A percentile compares a stretch with the other conserved stretches of the same genome.
phyloP scores from a whole-genome alignment of 2,113 vertebrate species.

The Abramis brama region DNA sequence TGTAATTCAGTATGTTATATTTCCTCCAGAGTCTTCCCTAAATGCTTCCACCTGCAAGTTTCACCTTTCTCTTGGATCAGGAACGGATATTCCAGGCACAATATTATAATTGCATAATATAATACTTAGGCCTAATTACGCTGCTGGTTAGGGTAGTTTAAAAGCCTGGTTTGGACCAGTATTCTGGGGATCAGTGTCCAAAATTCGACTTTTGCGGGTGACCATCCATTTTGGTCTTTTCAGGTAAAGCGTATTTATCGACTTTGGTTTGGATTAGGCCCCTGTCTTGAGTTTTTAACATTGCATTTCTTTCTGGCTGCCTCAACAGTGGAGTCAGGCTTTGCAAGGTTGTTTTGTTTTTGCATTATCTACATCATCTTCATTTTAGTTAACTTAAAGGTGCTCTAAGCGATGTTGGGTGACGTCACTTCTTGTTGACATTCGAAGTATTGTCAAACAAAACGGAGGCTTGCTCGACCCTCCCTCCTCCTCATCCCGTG shows the following conservation, averaged over 20 bases:
- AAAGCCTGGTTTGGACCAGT: slow-evolving; percentile 23
- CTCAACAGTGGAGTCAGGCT: not conserved
- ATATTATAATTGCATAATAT: slow-evolving; percentile 6
- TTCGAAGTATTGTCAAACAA: too few relatives aligned
- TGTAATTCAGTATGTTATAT: slow-evolving; percentile 10
- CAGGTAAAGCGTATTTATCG: not conserved
- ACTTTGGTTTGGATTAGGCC: not conserved
- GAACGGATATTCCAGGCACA: slow-evolving; percentile 7
- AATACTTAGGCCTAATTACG: slow-evolving; percentile 11
- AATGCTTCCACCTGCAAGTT: slow-evolving; percentile 20
- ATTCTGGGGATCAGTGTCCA: not conserved
- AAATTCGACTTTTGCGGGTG: not conserved
- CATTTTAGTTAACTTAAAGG: too few relatives aligned
- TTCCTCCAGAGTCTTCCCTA: not conserved
- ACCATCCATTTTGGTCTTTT: not conserved
- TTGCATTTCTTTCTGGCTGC: not conserved
- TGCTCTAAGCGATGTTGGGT: too few relatives aligned
- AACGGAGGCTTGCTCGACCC: too few relatives aligned
- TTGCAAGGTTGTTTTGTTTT: not conserved
- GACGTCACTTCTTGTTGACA: too few relatives aligned
- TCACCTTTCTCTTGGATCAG: slow-evolving; percentile 5
- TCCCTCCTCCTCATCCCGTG: too few relatives aligned
- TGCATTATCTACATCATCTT: not conserved
- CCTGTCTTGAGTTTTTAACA: not conserved
- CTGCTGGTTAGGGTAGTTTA: not conserved